These are phyloP conservation scores for Drosophila santomea DNA, from an alignment of 1,140 invertebrate species.

Conservation along the genomic window DNA sequence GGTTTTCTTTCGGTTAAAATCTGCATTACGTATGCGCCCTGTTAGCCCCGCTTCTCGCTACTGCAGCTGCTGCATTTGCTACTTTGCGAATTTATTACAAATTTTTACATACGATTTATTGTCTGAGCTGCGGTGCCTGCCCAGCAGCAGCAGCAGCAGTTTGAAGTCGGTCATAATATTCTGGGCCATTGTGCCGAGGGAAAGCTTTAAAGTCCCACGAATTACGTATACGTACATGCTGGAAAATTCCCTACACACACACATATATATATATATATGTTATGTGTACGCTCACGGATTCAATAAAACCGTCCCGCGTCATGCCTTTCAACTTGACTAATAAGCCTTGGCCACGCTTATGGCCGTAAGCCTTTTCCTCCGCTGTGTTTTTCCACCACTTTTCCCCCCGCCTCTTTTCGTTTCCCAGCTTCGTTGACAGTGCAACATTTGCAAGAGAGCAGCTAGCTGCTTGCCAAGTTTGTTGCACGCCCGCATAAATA, in stretches of 20 bases:
- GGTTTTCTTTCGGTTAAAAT: constrained; percentile 34
- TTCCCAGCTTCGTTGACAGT: constrained; percentile 44
- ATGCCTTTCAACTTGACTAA: constrained; percentile 71
- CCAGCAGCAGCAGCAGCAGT: constrained; percentile 41
- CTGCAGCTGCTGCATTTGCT: constrained; percentile 74
- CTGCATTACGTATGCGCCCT: constrained; percentile 76
- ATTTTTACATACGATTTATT: constrained; percentile 83
- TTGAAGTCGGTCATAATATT: constrained; percentile 59
- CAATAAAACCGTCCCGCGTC: constrained; percentile 58
- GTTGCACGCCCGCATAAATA: constrained; percentile 79
- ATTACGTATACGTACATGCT: constrained; percentile 12
- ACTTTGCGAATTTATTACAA: constrained; percentile 82
- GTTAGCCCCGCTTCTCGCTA: constrained; percentile 53
- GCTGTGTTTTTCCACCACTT: not conserved
- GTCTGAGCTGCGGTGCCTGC: constrained; percentile 63
- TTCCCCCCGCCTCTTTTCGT: not conserved
- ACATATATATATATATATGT: constrained; percentile 36
- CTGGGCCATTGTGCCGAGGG: constrained; percentile 29
- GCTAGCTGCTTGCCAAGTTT: constrained; percentile 61
- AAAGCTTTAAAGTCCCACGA: constrained; percentile 41
- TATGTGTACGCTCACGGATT: constrained; percentile 45
- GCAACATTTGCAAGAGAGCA: constrained; percentile 52
- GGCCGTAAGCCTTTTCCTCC: constrained; percentile 23
- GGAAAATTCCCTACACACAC: not conserved
- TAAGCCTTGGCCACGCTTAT: constrained; percentile 63